Base-by-base conservation (phyloP, 2,888 invertebrate species). In the Oxycera nigricornis region DNA sequence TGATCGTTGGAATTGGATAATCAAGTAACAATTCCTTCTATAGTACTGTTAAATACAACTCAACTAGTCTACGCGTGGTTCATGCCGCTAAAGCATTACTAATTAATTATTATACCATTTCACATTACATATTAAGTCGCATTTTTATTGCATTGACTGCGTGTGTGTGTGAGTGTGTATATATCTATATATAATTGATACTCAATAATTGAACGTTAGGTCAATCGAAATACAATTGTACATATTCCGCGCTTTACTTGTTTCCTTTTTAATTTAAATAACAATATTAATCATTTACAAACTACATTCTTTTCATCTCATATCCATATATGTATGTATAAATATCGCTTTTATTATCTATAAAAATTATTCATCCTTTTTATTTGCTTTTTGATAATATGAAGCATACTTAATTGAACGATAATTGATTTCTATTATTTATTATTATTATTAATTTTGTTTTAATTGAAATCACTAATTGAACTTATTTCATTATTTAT, bases 171-270 rank as follows among this genome's bases (percentile, higher is more conserved):
- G n/a, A n/a, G n/a, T n/a, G n/a, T n/a, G n/a, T n/a, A n/a, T n/a
- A n/a, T n/a, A n/a, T n/a, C n/a, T n/a, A 62, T 61, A 55, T 73
- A 57, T 77, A 77, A 77, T 77, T 77, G 76, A 77, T 77, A 72
- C 73, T 73, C 73, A 70, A 67, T 77, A 77, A 77, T 77, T 77
- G 77, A 77, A 77, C 77, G 76, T 76, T 76, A 76, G 76, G 76
- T 76, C 59, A 73, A 76, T 67, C 72, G 74, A 74, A 74, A 74
- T 26, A 68, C 62, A 62, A 55, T 74, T 72, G 78, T 75, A 76
- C 73, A 76, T 76, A 62, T 76, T 76, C 74, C 72, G 26, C 62
- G 65, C 55, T 65, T 76, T 61, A 73, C n/a, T 70, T 65, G 50
- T 35, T 70, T 74, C 57, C 57, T 61, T 52, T 55, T 70, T 73